A percentile compares a stretch with the other conserved stretches of the same genome.
phyloP scores from a whole-genome alignment of 2,888 invertebrate species.

The Siphlonurus alternatus region DNA sequence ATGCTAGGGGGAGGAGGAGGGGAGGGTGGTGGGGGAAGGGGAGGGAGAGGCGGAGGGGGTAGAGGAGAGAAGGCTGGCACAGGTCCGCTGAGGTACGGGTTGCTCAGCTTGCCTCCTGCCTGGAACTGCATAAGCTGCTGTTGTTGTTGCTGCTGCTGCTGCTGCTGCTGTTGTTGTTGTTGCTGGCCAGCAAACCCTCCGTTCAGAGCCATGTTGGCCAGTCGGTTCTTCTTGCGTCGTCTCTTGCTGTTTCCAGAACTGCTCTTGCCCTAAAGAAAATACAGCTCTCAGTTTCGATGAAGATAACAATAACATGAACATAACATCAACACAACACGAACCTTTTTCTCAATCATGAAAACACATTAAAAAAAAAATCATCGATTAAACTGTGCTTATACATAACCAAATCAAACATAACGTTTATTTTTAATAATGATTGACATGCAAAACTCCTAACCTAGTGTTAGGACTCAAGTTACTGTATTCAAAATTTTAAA shows the following conservation, averaged over 20 bases:
- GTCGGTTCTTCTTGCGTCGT: not conserved
- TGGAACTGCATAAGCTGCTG: conserved; percentile 17
- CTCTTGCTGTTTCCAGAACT: not conserved
- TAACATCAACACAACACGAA: too few species aligned
- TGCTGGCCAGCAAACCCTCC: conserved; percentile 14
- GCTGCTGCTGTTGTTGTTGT: conserved; percentile 19
- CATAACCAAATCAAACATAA: too few species aligned
- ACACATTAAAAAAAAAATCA: too few species aligned
- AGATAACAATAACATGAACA: too few species aligned
- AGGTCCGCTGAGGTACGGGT: not conserved
- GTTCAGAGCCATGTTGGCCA: not conserved
- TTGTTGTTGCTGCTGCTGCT: conserved; percentile 18
- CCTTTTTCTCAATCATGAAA: too few species aligned
- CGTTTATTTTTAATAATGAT: too few species aligned
- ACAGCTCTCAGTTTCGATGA: too few species aligned
- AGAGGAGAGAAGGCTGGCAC: conserved; percentile 18
- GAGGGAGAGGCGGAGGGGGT: conserved; percentile 33
- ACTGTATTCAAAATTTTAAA: too few species aligned
- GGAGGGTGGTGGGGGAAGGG: conserved; percentile 24
- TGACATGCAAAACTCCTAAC: too few species aligned
- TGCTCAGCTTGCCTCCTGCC: conserved; percentile 1
- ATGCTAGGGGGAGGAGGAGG: conserved; percentile 18
- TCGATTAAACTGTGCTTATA: too few species aligned
- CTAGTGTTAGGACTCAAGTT: too few species aligned
- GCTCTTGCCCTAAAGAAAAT: not conserved